phyloP scores from a whole-genome alignment of 2,888 invertebrate genomes.

The Yponomeuta malinellus region DNA sequence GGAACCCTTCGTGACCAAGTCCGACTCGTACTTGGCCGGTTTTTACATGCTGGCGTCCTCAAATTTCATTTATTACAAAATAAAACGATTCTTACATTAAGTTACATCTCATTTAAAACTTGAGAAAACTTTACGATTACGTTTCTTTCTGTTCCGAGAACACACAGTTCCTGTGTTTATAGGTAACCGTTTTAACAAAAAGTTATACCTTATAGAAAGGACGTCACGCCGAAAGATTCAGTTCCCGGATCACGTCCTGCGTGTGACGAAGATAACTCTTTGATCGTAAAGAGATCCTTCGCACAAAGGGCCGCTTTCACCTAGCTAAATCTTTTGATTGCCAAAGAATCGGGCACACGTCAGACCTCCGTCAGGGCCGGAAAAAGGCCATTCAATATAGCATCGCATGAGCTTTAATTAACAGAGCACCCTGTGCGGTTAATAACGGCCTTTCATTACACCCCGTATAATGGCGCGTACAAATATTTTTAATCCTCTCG shows the following conservation, averaged over 20 bases:
- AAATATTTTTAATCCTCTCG: constrained; percentile 74
- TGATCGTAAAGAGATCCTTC: not conserved
- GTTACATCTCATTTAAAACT: too few relatives aligned
- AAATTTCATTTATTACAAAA: too few relatives aligned
- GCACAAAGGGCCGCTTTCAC: constrained; percentile 11
- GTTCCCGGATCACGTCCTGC: not conserved
- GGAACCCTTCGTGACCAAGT: too few relatives aligned
- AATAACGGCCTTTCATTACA: constrained; percentile 73
- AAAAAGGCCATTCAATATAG: constrained; percentile 45
- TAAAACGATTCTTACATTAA: too few relatives aligned
- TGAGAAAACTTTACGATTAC: too few relatives aligned
- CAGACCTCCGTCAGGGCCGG: constrained; percentile 57
- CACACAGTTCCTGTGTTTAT: too few relatives aligned
- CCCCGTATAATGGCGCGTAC: constrained; percentile 72
- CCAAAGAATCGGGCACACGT: constrained; percentile 27
- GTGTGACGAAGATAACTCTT: not conserved
- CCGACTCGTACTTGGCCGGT: too few relatives aligned
- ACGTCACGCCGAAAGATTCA: too few relatives aligned
- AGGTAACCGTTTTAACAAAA: too few relatives aligned
- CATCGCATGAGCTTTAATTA: constrained; percentile 53
- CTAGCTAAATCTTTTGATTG: constrained; percentile 22
- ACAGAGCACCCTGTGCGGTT: constrained; percentile 59
- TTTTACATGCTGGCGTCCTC: too few relatives aligned
- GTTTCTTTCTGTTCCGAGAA: too few relatives aligned
- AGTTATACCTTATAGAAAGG: too few relatives aligned